A percentile compares a stretch with the other conserved stretches of the same genome.
These are phyloP conservation scores for Phyto melanocephala DNA, from an alignment of 2,888 invertebrate species.

Conservation along the genomic window DNA sequence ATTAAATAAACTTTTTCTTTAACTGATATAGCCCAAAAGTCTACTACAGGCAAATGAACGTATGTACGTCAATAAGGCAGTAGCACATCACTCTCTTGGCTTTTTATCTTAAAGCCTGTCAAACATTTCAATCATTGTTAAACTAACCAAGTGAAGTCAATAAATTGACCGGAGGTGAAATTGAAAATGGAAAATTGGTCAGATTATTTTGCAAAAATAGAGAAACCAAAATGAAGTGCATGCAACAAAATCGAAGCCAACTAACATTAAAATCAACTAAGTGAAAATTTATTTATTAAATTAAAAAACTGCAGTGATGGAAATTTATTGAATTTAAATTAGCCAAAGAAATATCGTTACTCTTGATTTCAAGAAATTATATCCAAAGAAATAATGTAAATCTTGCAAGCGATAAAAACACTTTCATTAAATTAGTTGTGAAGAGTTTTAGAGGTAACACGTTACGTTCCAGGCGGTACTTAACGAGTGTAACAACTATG, in stretches of 20 bases:
- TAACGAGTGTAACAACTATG: too few species aligned
- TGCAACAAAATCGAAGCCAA: not conserved
- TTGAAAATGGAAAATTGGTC: slow-evolving; percentile 57
- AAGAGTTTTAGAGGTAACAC: too few species aligned
- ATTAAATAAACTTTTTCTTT: not conserved
- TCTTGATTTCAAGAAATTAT: not conserved
- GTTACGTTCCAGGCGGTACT: too few species aligned
- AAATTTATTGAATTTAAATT: slow-evolving; percentile 24
- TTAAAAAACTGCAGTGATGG: slow-evolving; percentile 10
- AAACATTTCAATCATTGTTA: slow-evolving; percentile 61
- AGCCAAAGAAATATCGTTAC: not conserved
- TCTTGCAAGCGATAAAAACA: not conserved
- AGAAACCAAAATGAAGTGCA: not conserved
- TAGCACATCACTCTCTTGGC: not conserved
- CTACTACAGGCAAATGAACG: slow-evolving; percentile 1
- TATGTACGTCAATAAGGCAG: slow-evolving; percentile 9
- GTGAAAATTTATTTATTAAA: slow-evolving; percentile 49
- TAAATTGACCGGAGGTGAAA: slow-evolving; percentile 66
- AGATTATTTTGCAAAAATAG: slow-evolving; percentile 24
- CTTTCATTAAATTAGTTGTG: not conserved
- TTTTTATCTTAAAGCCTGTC: slow-evolving; percentile 58
- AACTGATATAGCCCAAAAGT: slow-evolving; percentile 17
- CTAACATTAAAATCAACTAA: slow-evolving; percentile 6
- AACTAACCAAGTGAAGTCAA: slow-evolving; percentile 44
- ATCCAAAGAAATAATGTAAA: slow-evolving; percentile 3